These are phyloP conservation scores for Adela reaumurella DNA, from an alignment of 2,888 invertebrate genomes.

Conservation along the genomic window DNA sequence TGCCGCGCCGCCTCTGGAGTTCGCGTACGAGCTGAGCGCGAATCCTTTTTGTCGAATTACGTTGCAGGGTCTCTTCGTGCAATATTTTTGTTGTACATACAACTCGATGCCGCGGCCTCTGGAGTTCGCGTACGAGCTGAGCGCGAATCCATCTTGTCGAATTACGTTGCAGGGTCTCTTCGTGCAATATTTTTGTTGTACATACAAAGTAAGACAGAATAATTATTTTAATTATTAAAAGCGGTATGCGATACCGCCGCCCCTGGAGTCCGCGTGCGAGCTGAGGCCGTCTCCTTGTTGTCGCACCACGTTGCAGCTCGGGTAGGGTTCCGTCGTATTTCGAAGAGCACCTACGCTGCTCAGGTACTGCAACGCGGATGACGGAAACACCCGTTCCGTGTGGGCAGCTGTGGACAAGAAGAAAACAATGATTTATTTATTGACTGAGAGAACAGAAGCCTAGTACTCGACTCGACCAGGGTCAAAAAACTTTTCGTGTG, in stretches of 20 bases:
- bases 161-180: slow-evolving; percentile 55
- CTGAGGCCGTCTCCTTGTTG: slow-evolving; percentile 61
- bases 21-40: slow-evolving; percentile 64
- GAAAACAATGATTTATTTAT: too few relatives aligned
- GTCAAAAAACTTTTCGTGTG: too few relatives aligned
- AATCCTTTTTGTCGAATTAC: slow-evolving; percentile 63
- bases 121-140: slow-evolving; percentile 68
- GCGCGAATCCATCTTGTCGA: slow-evolving; percentile 59
- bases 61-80: too few relatives aligned
- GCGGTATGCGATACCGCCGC: slow-evolving; percentile 65
- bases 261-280: slow-evolving; percentile 71
- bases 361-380: too few relatives aligned
- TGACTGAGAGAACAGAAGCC: too few relatives aligned
- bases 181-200: too few relatives aligned
- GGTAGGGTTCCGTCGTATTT: slow-evolving; percentile 35
- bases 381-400: too few relatives aligned
- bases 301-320: slow-evolving; percentile 64
- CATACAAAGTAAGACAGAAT: too few relatives aligned
- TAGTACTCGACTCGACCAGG: too few relatives aligned
- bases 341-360: slow-evolving; percentile 16
- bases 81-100: too few relatives aligned
- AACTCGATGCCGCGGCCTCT: slow-evolving; percentile 68
- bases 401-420: too few relatives aligned
- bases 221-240: slow-evolving; percentile 28
- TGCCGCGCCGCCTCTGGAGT: slow-evolving; percentile 70